Percentiles rank a stretch among this genome's conserved stretches.
Evolutionary conservation across 2,797 vertebrate species (phyloP).

Genomic region (Australoheros facetus): DNA sequence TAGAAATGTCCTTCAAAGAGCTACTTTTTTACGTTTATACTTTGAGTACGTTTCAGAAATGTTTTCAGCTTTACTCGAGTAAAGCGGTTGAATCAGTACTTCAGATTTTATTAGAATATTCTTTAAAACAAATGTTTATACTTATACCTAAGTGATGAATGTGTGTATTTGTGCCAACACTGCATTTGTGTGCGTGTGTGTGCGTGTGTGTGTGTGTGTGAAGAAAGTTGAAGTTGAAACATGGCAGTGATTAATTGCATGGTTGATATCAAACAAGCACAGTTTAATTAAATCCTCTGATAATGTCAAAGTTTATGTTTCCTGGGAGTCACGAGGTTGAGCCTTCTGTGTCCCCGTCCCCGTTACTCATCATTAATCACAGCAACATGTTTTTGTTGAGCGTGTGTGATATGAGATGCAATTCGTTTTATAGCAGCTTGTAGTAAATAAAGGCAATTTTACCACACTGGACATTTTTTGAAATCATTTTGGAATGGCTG

Average conservation of each 20-base stretch:
- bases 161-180: background rate
- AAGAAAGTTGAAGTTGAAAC: conserved; percentile 6
- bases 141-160: background rate
- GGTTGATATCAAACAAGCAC: conserved; percentile 56
- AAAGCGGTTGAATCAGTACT: background rate
- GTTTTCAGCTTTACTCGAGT: background rate
- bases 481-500: conserved; percentile 1
- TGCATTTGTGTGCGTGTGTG: background rate
- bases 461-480: conserved; percentile 3
- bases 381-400: background rate
- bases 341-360: conserved; percentile 27
- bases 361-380: conserved; percentile 55
- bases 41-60: background rate
- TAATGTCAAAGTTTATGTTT: conserved; percentile 70
- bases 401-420: conserved; percentile 9
- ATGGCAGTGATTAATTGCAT: conserved; percentile 72
- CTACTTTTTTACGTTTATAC: background rate
- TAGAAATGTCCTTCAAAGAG: background rate
- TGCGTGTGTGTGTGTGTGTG: background rate
- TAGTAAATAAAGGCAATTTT: conserved; percentile 34
- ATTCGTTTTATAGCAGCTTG: conserved; percentile 24
- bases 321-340: conserved; percentile 48
- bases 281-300: conserved; percentile 71
- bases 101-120: background rate
- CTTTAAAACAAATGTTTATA: background rate